phyloP scores from a whole-genome alignment of 2,113 vertebrate genomes.

The Chaetops frenatus region DNA sequence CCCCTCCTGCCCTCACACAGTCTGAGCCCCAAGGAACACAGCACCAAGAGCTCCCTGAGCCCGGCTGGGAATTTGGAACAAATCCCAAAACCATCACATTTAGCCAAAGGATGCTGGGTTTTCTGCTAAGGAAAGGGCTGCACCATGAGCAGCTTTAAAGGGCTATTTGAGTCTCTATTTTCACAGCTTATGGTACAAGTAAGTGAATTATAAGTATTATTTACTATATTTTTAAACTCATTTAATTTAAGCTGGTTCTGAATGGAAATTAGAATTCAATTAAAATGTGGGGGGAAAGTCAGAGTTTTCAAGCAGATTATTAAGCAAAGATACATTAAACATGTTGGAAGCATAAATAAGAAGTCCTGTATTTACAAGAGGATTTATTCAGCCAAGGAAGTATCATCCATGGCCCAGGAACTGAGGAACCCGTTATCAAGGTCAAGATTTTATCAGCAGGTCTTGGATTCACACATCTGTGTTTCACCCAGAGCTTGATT shows the following conservation, averaged over 20 bases:
- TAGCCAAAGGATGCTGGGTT: accelerated
- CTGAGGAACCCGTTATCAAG: neutral
- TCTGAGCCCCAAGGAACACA: neutral
- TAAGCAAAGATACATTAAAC: slow-evolving; percentile 4
- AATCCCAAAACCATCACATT: accelerated
- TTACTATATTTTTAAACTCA: slow-evolving; percentile 12
- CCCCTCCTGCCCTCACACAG: neutral
- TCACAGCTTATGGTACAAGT: neutral
- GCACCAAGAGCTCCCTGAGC: neutral
- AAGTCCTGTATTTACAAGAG: neutral
- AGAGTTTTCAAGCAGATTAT: slow-evolving; percentile 19
- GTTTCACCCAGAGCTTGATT: slow-evolving; percentile 19
- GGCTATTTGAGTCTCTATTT: neutral
- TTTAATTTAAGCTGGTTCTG: slow-evolving; percentile 4
- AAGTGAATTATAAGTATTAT: slow-evolving; percentile 1
- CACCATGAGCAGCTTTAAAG: neutral
- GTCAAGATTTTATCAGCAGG: slow-evolving; percentile 29
- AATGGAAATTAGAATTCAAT: slow-evolving; percentile 36
- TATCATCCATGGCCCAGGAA: neutral
- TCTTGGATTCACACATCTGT: neutral
- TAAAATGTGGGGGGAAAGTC: neutral
- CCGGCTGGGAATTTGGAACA: neutral
- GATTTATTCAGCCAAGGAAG: neutral
- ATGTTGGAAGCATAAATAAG: neutral
- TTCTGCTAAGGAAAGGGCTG: neutral